Evolutionary conservation across 2,888 invertebrate genomes (phyloP).

Genomic region (Hydrotaea cyrtoneurina): DNA sequence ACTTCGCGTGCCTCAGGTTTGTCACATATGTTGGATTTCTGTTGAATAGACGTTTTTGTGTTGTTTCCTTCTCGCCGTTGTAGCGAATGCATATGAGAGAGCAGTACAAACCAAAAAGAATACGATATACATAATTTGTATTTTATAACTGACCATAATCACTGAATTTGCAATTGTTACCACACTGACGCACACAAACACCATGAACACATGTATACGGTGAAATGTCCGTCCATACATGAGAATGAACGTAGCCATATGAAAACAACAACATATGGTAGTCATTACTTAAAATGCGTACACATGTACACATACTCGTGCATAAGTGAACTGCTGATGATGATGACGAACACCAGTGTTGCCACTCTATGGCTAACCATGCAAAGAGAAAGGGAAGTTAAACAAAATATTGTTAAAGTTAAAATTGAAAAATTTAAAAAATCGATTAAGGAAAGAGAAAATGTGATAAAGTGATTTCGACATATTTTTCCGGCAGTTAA

Average conservation of each 20-base stretch:
- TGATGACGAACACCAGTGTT: neutral
- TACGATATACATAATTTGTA: constrained; percentile 30
- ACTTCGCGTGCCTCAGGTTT: neutral
- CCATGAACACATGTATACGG: neutral
- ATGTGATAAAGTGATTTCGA: too few relatives aligned
- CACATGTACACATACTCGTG: neutral
- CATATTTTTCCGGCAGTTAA: too few relatives aligned
- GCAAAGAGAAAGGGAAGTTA: too few relatives aligned
- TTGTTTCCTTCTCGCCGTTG: neutral
- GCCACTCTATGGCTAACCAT: neutral
- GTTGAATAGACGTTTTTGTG: neutral
- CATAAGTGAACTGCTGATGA: neutral
- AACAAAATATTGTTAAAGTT: neutral
- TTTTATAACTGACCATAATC: constrained; percentile 55
- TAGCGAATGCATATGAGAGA: neutral
- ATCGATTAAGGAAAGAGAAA: too few relatives aligned
- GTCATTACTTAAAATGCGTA: constrained; percentile 20
- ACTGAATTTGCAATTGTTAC: constrained; percentile 49
- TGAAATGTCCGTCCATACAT: neutral
- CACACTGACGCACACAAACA: neutral
- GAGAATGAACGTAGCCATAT: neutral
- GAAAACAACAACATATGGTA: neutral
- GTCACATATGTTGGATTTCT: neutral
- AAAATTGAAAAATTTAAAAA: too few relatives aligned
- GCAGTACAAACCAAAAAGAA: neutral